Evolutionary conservation across 2,888 invertebrate species (phyloP).

Genomic region (Hirtodrosophila histrioides): DNA sequence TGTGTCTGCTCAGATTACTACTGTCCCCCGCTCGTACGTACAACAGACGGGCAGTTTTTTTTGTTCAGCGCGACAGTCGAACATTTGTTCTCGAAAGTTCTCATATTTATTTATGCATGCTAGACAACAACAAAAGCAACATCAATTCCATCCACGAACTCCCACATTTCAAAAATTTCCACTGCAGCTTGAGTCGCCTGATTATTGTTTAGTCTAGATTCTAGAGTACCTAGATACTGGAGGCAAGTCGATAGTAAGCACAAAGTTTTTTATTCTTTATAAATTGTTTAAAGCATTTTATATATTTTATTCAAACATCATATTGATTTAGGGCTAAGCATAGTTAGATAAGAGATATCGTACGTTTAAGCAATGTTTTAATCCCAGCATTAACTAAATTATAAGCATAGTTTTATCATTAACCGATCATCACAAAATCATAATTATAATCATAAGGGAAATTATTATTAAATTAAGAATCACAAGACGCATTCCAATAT

Average conservation of each 20-base stretch:
- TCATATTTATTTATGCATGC: conserved; percentile 55
- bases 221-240: no score
- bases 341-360: conserved; percentile 31
- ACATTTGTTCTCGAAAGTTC: conserved; percentile 54
- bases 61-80: conserved; percentile 25
- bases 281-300: conserved; percentile 54
- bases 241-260: background rate
- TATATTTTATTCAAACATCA: conserved; percentile 57
- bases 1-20: conserved; percentile 22
- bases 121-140: conserved; percentile 34
- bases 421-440: conserved; percentile 44
- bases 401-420: conserved; percentile 30
- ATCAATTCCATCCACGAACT: conserved; percentile 20
- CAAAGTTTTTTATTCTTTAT: conserved; percentile 5
- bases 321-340: conserved; percentile 34
- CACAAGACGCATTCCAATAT: conserved; percentile 38
- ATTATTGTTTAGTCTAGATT: conserved; percentile 8
- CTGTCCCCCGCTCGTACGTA: background rate
- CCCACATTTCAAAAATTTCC: conserved; percentile 56
- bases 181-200: conserved; percentile 34
- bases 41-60: conserved; percentile 10
- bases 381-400: conserved; percentile 23
- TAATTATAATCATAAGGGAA: conserved; percentile 30
- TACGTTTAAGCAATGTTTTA: conserved; percentile 19
- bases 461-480: conserved; percentile 35